phyloP scores from a whole-genome alignment of 35 echinoderm and acorn worm species.

The Stichopus chloronotus region DNA sequence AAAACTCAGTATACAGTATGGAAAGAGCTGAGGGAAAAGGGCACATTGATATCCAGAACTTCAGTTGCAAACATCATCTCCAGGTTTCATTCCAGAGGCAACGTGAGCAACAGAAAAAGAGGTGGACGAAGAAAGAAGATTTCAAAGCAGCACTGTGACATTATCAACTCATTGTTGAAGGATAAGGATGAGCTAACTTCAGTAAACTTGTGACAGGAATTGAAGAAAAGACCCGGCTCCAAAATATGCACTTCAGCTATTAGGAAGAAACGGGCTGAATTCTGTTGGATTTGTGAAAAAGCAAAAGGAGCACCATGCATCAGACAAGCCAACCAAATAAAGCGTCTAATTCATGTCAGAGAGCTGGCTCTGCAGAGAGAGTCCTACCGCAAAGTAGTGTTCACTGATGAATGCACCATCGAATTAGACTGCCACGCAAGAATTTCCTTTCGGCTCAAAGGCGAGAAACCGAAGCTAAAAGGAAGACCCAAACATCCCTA shows the following conservation, averaged over 20 bases:
- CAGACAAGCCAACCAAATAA: conserved; percentile 1
- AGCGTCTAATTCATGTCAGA: conserved; percentile 15
- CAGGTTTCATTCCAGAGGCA: not conserved
- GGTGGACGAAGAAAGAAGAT: not conserved
- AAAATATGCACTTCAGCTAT: not conserved
- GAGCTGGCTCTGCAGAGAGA: conserved; percentile 31
- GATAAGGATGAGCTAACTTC: conserved; percentile 27
- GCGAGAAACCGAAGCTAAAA: conserved; percentile 8
- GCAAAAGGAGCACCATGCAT: conserved; percentile 1
- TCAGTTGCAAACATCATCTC: conserved; percentile 19
- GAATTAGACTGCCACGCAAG: not conserved
- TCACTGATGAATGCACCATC: conserved; percentile 68
- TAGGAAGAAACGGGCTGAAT: too few relatives aligned
- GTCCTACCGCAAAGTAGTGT: conserved; percentile 59
- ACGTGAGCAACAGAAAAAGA: not conserved
- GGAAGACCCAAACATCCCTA: conserved; percentile 51
- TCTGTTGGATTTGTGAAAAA: conserved; percentile 7
- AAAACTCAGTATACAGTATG: not conserved
- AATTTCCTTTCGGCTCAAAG: conserved; percentile 14
- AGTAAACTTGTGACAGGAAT: not conserved
- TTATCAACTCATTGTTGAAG: not conserved
- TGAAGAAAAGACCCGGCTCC: not conserved
- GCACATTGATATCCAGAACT: conserved; percentile 9
- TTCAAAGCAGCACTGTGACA: not conserved
- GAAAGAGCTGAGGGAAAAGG: not conserved